phyloP scores from a whole-genome alignment of 2,888 invertebrate genomes.

The Pyrocoelia pectoralis region DNA sequence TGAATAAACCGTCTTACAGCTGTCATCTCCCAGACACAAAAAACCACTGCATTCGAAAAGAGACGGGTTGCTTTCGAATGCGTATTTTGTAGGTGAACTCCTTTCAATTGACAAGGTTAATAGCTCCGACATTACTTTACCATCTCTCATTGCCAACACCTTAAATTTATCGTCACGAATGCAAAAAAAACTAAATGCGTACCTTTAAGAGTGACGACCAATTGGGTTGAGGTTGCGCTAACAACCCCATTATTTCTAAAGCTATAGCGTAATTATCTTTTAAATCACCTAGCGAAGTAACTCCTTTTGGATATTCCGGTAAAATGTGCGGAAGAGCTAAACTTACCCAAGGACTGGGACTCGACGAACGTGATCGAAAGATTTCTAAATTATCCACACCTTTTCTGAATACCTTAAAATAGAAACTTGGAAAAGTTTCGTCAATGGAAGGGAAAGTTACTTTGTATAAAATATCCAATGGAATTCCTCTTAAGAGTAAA shows the following conservation, averaged over 20 bases:
- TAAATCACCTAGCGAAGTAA: conserved; percentile 62
- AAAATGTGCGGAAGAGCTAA: conserved; percentile 73
- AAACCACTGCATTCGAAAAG: conserved; percentile 68
- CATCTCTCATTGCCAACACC: conserved; percentile 77
- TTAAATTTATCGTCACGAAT: conserved; percentile 49
- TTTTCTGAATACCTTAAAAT: conserved; percentile 64
- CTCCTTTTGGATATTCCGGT: conserved; percentile 58
- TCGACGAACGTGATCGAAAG: conserved; percentile 63
- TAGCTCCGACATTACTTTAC: conserved; percentile 68
- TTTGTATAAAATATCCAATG: conserved; percentile 79
- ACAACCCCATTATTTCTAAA: conserved; percentile 73
- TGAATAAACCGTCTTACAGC: conserved; percentile 51
- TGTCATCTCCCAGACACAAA: conserved; percentile 73
- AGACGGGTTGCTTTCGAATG: background rate
- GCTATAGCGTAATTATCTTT: conserved; percentile 69
- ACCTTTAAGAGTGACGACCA: conserved; percentile 81
- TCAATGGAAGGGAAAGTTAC: conserved; percentile 56
- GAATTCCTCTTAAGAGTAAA: conserved; percentile 76
- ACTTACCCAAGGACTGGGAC: conserved; percentile 74
- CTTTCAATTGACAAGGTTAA: conserved; percentile 63
- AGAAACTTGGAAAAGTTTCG: background rate
- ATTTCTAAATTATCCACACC: conserved; percentile 66
- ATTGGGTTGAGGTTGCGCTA: conserved; percentile 80
- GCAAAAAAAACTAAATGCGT: conserved; percentile 1
- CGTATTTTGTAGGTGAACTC: conserved; percentile 55